Evolutionary conservation across 2,888 invertebrate genomes (phyloP).

Genomic region (Rhagonycha fulva): DNA sequence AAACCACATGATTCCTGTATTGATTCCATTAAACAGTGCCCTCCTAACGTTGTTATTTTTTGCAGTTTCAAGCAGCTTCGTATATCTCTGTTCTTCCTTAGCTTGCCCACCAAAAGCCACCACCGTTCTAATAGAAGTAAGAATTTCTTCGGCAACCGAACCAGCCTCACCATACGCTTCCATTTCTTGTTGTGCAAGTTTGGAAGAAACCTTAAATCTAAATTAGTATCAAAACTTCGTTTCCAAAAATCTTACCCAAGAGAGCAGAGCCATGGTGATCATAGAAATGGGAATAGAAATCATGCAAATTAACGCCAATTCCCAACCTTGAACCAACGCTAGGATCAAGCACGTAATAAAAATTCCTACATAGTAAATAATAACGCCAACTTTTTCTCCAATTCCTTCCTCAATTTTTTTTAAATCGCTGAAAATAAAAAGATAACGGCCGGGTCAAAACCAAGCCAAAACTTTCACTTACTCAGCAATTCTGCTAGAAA

Average conservation of each 20-base stretch:
- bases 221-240: not conserved
- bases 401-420: conserved; percentile 80
- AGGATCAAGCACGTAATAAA: conserved; percentile 72
- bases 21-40: conserved; percentile 39
- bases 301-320: conserved; percentile 76
- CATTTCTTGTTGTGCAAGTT: conserved; percentile 67
- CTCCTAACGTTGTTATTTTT: conserved; percentile 71
- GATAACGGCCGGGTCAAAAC: not conserved
- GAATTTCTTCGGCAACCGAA: conserved; percentile 75
- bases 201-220: conserved; percentile 61
- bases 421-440: conserved; percentile 14
- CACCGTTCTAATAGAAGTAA: conserved; percentile 77
- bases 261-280: conserved; percentile 67
- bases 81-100: conserved; percentile 72
- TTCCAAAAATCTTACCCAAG: conserved; percentile 55
- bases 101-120: conserved; percentile 77
- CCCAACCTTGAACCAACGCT: conserved; percentile 79
- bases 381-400: conserved; percentile 79
- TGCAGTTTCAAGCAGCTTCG: conserved; percentile 62
- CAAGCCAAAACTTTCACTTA: conserved; percentile 68
- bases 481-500: conserved; percentile 61
- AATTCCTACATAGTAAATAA: conserved; percentile 70
- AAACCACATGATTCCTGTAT: conserved; percentile 71
- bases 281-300: conserved; percentile 72
- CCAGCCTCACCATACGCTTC: conserved; percentile 77